A percentile compares a stretch with the other conserved stretches of the same genome.
Evolutionary conservation across 2,888 invertebrate species (phyloP).

Genomic region (Thyatira batis): DNA sequence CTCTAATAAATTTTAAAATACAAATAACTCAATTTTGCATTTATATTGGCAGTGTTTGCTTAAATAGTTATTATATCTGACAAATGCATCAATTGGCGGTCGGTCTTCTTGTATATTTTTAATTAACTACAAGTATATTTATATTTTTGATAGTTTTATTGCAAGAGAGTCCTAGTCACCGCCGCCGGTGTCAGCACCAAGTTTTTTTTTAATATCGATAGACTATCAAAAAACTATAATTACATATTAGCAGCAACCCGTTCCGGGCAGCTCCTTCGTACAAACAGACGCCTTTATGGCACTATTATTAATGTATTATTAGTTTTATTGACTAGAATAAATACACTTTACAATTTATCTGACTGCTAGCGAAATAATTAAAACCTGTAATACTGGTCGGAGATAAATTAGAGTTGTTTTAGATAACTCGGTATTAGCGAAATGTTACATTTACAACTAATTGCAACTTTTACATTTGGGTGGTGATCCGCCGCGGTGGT

Average conservation of each 20-base stretch:
- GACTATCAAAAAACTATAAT: not conserved
- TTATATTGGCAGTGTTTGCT: not conserved
- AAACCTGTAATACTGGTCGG: not conserved
- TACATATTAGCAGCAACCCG: not conserved
- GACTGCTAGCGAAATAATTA: conserved; percentile 1
- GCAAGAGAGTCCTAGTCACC: not conserved
- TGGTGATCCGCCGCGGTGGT: not conserved
- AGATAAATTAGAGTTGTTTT: conserved; percentile 2
- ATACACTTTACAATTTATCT: not conserved
- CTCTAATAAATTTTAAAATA: too few species aligned
- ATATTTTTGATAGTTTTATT: not conserved
- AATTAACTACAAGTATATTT: not conserved
- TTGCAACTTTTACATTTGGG: not conserved
- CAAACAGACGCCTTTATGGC: not conserved
- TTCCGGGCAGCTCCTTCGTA: not conserved
- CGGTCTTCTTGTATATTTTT: not conserved
- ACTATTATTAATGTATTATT: conserved; percentile 1
- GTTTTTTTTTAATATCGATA: not conserved
- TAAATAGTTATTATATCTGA: not conserved
- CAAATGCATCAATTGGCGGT: not conserved
- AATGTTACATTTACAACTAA: conserved; percentile 2
- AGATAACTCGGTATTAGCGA: conserved; percentile 2
- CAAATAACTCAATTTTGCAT: too few species aligned
- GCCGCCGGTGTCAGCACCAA: not conserved
- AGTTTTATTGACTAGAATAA: not conserved